These are phyloP conservation scores for Argyra leucocephala DNA, from an alignment of 2,888 invertebrate species.

Conservation along the genomic window DNA sequence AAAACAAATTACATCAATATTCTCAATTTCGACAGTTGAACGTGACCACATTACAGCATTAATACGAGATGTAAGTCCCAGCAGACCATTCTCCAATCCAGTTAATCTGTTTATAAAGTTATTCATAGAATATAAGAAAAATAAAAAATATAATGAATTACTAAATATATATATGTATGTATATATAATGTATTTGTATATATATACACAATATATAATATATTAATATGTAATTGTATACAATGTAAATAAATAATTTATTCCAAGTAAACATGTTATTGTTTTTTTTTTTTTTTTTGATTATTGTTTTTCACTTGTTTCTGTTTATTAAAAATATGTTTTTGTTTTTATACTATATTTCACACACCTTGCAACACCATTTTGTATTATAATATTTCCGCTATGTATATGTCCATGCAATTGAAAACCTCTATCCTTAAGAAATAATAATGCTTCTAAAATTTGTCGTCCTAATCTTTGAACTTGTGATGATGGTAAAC, in stretches of 20 bases:
- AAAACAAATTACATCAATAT: slow-evolving; percentile 60
- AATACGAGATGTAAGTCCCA: slow-evolving; percentile 56
- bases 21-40: slow-evolving; percentile 44
- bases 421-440: slow-evolving; percentile 67
- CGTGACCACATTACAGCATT: slow-evolving; percentile 49
- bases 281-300: not conserved
- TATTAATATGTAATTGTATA: not conserved
- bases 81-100: slow-evolving; percentile 75
- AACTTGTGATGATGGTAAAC: slow-evolving; percentile 68
- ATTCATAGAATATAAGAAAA: slow-evolving; percentile 14
- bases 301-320: not conserved
- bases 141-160: slow-evolving; percentile 12
- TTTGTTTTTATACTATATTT: not conserved
- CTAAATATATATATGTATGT: slow-evolving; percentile 14
- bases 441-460: slow-evolving; percentile 73
- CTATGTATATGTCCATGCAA: slow-evolving; percentile 78
- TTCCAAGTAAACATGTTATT: too few species aligned
- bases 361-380: slow-evolving; percentile 76
- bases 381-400: slow-evolving; percentile 84
- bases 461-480: slow-evolving; percentile 81
- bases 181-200: not conserved
- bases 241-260: not conserved
- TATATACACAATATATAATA: not conserved
- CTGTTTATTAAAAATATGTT: not conserved
- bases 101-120: slow-evolving; percentile 53